Conservation (phyloP, 1,140 invertebrate species). For the Elysia chlorotica region DNA sequence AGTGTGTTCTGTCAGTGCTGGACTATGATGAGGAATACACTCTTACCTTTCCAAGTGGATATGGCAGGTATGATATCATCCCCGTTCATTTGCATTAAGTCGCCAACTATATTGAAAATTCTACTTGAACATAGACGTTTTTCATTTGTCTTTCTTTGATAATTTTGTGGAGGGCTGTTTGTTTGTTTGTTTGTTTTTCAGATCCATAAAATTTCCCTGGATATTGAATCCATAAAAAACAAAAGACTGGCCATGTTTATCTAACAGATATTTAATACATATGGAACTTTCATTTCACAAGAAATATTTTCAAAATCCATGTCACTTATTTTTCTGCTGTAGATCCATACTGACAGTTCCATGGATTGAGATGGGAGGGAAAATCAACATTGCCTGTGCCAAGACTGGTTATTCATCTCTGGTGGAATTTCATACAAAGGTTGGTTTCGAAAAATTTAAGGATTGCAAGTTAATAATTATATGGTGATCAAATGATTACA, state of each 20-base stretch:
- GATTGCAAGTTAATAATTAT: no score
- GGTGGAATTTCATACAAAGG: constrained; percentile 66
- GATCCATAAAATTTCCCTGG: no score
- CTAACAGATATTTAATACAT: neutral
- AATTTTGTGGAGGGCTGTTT: no score
- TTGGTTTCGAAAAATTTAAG: no score
- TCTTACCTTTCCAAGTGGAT: constrained; percentile 66
- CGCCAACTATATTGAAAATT: neutral
- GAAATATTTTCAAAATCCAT: no score
- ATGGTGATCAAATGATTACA: no score
- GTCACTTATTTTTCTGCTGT: no score
- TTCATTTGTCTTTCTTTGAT: no score
- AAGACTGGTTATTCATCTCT: constrained; percentile 65
- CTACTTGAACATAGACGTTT: no score
- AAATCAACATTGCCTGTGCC: constrained; percentile 60
- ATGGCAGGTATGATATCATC: constrained; percentile 59
- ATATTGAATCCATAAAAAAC: neutral
- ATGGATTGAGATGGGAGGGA: constrained; percentile 67
- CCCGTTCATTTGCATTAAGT: neutral
- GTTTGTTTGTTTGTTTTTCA: no score
- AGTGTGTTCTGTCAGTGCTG: constrained; percentile 62
- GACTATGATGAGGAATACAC: constrained; percentile 65
- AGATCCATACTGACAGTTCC: constrained; percentile 66
- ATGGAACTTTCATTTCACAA: neutral
- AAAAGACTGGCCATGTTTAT: neutral